Percentiles rank a stretch among this genome's conserved stretches.
phyloP scores from a whole-genome alignment of 2,888 invertebrate genomes.

The Coleophora flavipennella region DNA sequence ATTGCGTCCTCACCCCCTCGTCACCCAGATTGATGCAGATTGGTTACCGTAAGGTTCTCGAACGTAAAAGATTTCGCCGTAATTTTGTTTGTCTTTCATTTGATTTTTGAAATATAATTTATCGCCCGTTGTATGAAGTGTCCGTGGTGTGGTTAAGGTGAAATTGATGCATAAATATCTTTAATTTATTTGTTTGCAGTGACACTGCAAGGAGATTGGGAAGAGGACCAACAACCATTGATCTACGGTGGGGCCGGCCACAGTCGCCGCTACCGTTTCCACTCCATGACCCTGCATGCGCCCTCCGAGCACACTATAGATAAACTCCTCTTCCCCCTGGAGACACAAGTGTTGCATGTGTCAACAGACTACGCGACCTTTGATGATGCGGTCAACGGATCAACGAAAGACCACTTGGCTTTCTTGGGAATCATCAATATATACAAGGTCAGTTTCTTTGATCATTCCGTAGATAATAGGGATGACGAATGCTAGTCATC shows the following conservation, averaged over 20 bases:
- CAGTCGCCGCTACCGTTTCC: conserved; percentile 47
- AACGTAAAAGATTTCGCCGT: too few species aligned
- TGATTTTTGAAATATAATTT: too few species aligned
- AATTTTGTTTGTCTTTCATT: too few species aligned
- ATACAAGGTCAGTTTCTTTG: conserved; percentile 40
- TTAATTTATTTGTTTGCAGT: conserved; percentile 30
- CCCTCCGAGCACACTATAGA: conserved; percentile 49
- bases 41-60: too few species aligned
- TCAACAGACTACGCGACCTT: conserved; percentile 40
- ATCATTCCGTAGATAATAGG: too few species aligned
- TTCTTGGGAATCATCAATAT: conserved; percentile 42
- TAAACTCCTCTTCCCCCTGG: conserved; percentile 38
- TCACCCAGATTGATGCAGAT: too few species aligned
- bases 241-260: conserved; percentile 48
- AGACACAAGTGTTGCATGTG: conserved; percentile 41
- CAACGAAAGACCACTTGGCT: conserved; percentile 36
- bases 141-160: too few species aligned
- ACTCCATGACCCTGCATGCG: conserved; percentile 40
- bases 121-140: too few species aligned
- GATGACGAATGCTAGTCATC: too few species aligned
- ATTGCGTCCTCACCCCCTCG: too few species aligned
- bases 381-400: conserved; percentile 29
- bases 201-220: conserved; percentile 36
- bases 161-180: too few species aligned
- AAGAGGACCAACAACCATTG: conserved; percentile 24